Base-by-base conservation (phyloP, 2,888 invertebrate genomes). In the Lapara coniferarum region DNA sequence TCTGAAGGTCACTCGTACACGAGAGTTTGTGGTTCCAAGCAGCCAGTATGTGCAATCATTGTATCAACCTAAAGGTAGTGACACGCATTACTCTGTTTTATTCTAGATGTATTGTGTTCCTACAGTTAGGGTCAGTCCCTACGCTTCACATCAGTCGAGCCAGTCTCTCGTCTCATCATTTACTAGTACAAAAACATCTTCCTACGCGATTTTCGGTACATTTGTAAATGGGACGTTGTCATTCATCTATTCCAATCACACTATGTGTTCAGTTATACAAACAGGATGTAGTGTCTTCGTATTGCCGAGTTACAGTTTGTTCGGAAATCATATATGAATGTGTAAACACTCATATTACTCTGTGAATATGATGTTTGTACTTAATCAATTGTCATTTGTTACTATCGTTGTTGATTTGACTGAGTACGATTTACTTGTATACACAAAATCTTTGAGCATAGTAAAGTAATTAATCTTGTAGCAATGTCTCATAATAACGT, bases 231-330 rank as follows among this genome's bases (percentile, higher is more conserved):
- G 51, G 37, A 57, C 49, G 51, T 73, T 72, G 71, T 71, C 70
- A 74, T 74, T 73, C 74, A 73, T 71, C 68, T 74, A 74, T 74
- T 73, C 74, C 56, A 37, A 69, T 67, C 67, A 58, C 69, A 71
- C 63, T 72, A 69, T 66, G 70, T 70, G 59, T 51, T 57, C 73
- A 70, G 74, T 74, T 74, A 73, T 52, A 68, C 71, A 74, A 74
- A 74, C 74, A 74, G 74, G 74, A 74, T 72, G 73, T 69, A 71
- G 71, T 71, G 70, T 69, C 71, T 70, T 46, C 68, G 53, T 53
- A 71, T 71, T 71, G 70, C 72, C 37, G 52, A 66, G 66, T 69
- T 58, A 69, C 69, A 69, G 69, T 70, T 71, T 74, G 71, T 71
- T 71, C 66, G 52, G 52, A 72, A 69, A 69, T 69, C 70, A 53